A percentile compares a stretch with the other conserved stretches of the same genome.
Conservation (phyloP, 2,888 invertebrate genomes). For the Antitype chi region DNA sequence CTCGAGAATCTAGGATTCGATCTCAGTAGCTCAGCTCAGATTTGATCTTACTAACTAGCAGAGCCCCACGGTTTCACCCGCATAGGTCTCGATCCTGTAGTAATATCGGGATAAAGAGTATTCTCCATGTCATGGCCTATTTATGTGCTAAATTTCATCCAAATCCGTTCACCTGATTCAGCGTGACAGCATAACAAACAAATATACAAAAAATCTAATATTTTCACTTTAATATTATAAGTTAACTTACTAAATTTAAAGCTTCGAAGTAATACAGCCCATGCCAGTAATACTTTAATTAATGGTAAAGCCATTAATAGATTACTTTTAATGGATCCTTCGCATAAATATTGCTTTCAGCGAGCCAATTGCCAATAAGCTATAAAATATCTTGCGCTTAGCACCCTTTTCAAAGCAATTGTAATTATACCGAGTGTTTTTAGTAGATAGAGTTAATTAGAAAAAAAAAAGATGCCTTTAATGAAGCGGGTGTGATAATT, state of each 20-base stretch:
- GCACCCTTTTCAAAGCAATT: conserved; percentile 6
- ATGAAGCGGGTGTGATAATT: conserved; percentile 49
- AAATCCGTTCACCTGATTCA: no score
- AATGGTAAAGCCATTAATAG: conserved; percentile 8
- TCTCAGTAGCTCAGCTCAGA: background rate
- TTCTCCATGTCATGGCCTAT: no score
- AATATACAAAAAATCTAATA: no score
- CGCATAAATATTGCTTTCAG: conserved; percentile 6
- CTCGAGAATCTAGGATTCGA: background rate
- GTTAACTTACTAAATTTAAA: background rate
- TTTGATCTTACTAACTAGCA: no score
- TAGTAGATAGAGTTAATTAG: conserved; percentile 22
- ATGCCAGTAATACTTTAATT: no score
- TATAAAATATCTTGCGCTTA: background rate
- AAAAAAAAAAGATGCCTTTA: conserved; percentile 34
- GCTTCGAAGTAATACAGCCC: background rate
- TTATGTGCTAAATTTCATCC: no score
- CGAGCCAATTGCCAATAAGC: conserved; percentile 17
- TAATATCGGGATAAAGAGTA: no score
- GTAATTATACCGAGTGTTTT: conserved; percentile 21
- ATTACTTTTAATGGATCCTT: conserved; percentile 11
- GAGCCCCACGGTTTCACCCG: no score
- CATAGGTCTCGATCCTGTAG: no score
- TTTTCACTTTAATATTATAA: no score
- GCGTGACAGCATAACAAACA: no score